phyloP scores from a whole-genome alignment of 2,113 vertebrate genomes.

The Macquaria ambigua region DNA sequence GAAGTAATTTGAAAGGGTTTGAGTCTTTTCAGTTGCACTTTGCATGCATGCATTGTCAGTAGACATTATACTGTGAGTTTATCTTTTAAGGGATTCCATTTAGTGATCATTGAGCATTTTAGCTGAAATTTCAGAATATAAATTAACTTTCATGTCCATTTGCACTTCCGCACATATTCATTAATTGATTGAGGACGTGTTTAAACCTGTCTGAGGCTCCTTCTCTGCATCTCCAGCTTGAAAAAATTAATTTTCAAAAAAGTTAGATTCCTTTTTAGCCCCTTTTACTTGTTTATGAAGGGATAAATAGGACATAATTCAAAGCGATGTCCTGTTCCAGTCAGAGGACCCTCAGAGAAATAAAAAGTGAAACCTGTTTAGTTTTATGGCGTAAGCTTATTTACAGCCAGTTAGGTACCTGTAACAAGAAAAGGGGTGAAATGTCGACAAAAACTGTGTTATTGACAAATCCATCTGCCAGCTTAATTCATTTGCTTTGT shows the following conservation, averaged over 20 bases:
- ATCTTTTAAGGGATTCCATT: not conserved
- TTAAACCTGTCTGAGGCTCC: not conserved
- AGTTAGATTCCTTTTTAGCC: not conserved
- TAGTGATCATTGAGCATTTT: not conserved
- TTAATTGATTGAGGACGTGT: not conserved
- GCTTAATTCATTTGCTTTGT: constrained; percentile 52
- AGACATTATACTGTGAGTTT: not conserved
- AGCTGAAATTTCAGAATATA: not conserved
- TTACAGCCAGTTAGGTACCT: constrained; percentile 40
- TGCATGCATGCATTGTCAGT: not conserved
- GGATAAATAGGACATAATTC: constrained; percentile 19
- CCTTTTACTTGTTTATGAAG: constrained; percentile 8
- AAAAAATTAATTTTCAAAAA: not conserved
- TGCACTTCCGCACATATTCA: not conserved
- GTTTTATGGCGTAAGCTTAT: constrained; percentile 25
- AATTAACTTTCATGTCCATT: not conserved
- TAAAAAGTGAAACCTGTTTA: not conserved
- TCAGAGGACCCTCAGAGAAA: constrained; percentile 5
- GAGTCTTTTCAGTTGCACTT: not conserved
- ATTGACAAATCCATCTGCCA: constrained; percentile 43
- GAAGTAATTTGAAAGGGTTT: not conserved
- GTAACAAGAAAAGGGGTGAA: constrained; percentile 19
- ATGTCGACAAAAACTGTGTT: constrained; percentile 13
- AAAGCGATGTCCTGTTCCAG: constrained; percentile 13
- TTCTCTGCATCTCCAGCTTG: not conserved